Evolutionary conservation across 2,888 invertebrate species (phyloP).

Genomic region (Leucophora obtusa): DNA sequence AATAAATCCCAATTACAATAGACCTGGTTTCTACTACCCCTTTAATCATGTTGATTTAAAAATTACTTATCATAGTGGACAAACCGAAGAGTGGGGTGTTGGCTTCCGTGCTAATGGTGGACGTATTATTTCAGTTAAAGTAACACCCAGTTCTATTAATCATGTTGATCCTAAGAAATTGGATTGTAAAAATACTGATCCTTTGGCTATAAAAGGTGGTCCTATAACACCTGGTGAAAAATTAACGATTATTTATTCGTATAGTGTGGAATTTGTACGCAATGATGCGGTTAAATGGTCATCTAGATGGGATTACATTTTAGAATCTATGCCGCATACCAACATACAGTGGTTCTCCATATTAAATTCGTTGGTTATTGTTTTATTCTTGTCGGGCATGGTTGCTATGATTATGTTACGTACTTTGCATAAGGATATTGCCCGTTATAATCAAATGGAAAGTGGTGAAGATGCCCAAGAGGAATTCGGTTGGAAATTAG

Average conservation of each 20-base stretch:
- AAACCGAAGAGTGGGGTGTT: conserved; percentile 91
- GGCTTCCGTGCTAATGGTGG: conserved; percentile 89
- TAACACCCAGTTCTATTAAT: conserved; percentile 82
- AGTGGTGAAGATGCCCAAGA: conserved; percentile 95
- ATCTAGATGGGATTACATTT: conserved; percentile 99
- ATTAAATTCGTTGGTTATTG: conserved; percentile 97
- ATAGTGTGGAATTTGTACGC: conserved; percentile 88
- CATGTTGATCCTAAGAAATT: conserved; percentile 79
- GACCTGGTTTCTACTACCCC: conserved; percentile 89
- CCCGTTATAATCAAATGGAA: conserved; percentile 97
- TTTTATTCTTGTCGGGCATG: conserved; percentile 98
- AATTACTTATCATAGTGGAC: conserved; percentile 95
- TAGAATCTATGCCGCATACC: conserved; percentile 98
- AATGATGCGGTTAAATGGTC: conserved; percentile 97
- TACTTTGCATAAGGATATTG: conserved; percentile 98
- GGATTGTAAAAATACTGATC: conserved; percentile 81
- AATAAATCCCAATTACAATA: conserved; percentile 81
- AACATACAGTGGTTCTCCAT: conserved; percentile 99
- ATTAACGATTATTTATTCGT: conserved; percentile 89
- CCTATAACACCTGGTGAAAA: conserved; percentile 79
- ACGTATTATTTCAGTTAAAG: conserved; percentile 90
- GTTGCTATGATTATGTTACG: conserved; percentile 99
- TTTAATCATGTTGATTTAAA: conserved; percentile 98
- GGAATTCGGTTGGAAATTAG: conserved; percentile 93
- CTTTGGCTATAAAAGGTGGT: conserved; percentile 85